phyloP scores from a whole-genome alignment of 2,797 vertebrate genomes.

The Periophthalmus magnuspinnatus region DNA sequence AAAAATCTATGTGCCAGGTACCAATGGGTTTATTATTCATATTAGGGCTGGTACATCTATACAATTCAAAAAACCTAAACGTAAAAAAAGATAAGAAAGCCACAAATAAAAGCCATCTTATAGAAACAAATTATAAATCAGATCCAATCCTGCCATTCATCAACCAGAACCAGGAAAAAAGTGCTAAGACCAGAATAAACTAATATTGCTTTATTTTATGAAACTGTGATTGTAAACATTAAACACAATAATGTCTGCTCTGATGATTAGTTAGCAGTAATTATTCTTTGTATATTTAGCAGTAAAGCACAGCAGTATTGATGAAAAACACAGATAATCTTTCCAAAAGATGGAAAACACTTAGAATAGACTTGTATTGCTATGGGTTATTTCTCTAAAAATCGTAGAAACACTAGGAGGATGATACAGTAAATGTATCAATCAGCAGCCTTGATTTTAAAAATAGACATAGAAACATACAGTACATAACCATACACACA shows the following conservation, averaged over 20 bases:
- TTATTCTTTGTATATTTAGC: slow-evolving; percentile 25
- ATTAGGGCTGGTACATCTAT: neutral
- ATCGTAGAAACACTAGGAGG: slow-evolving; percentile 42
- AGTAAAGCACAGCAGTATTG: slow-evolving; percentile 31
- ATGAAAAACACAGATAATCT: slow-evolving; percentile 18
- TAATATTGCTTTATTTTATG: slow-evolving; percentile 71
- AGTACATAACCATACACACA: slow-evolving; percentile 29
- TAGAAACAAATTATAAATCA: slow-evolving; percentile 50
- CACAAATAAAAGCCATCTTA: slow-evolving; percentile 32
- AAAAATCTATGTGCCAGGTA: neutral
- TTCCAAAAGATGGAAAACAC: slow-evolving; percentile 39
- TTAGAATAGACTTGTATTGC: slow-evolving; percentile 59
- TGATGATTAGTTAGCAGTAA: slow-evolving; percentile 35
- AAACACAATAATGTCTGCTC: slow-evolving; percentile 31
- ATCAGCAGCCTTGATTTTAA: slow-evolving; percentile 64
- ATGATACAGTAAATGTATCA: slow-evolving; percentile 56
- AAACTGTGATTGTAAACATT: slow-evolving; percentile 69
- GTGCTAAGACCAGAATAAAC: slow-evolving; percentile 35
- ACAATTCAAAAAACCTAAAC: neutral
- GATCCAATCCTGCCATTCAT: slow-evolving; percentile 42
- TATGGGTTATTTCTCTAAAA: slow-evolving; percentile 38
- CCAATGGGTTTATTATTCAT: neutral
- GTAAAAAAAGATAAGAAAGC: slow-evolving; percentile 10
- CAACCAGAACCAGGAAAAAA: slow-evolving; percentile 38
- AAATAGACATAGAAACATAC: slow-evolving; percentile 40